phyloP scores from a whole-genome alignment of 1,140 invertebrate species.

The Leptopilina clavipes region DNA sequence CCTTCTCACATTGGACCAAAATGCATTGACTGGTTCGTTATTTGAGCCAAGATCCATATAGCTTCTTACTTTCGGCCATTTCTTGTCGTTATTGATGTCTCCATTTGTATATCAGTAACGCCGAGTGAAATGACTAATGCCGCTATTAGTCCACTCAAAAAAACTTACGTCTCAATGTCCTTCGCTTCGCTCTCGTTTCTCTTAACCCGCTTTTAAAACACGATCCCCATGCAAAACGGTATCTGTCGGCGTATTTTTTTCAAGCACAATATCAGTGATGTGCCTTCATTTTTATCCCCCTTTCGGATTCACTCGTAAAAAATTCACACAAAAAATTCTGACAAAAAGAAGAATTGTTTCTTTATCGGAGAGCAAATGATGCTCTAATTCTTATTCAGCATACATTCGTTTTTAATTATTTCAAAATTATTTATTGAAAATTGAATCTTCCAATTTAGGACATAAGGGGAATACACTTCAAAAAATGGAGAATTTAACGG shows the following conservation, averaged over 20 bases:
- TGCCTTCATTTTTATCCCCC: neutral
- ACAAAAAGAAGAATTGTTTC: too few species aligned
- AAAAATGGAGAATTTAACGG: neutral
- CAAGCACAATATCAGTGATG: neutral
- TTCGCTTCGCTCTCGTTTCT: conserved; percentile 14
- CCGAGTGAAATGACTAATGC: conserved; percentile 69
- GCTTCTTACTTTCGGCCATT: conserved; percentile 40
- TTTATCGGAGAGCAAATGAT: too few species aligned
- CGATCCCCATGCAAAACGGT: neutral
- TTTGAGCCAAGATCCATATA: neutral
- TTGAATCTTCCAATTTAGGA: too few species aligned
- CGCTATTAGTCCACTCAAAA: conserved; percentile 66
- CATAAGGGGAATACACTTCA: neutral
- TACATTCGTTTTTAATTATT: too few species aligned
- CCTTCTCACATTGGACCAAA: conserved; percentile 26
- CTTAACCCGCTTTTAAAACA: neutral
- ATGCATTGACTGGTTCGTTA: conserved; percentile 54
- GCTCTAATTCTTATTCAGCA: too few species aligned
- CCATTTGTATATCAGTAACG: conserved; percentile 69
- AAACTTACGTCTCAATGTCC: conserved; percentile 59
- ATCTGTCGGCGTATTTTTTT: neutral
- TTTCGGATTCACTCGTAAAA: too few species aligned
- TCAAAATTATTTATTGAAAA: neutral
- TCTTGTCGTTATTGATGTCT: conserved; percentile 66
- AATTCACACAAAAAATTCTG: too few species aligned